Conservation (phyloP, 2,888 invertebrate species). For the Gasteruption jaculator region DNA sequence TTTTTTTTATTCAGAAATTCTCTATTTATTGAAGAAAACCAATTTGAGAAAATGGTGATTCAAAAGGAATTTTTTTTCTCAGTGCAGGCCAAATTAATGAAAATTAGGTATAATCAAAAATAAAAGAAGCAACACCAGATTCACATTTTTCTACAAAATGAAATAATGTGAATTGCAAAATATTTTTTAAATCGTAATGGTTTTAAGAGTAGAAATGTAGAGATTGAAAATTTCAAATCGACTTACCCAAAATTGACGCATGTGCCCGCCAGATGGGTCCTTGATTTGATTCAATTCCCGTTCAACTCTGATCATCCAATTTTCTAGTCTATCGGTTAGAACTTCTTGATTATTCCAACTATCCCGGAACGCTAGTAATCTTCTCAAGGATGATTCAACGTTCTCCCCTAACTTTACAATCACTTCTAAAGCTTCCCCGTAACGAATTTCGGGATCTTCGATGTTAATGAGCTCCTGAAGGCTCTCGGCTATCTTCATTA, state of each 20-base stretch:
- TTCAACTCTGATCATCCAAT: constrained; percentile 73
- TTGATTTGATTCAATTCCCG: constrained; percentile 64
- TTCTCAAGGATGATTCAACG: constrained; percentile 68
- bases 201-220: neutral
- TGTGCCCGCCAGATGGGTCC: constrained; percentile 64
- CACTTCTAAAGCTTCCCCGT: constrained; percentile 68
- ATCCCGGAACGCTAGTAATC: constrained; percentile 71
- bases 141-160: too few relatives aligned
- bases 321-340: constrained; percentile 69
- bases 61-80: too few relatives aligned
- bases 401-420: constrained; percentile 72
- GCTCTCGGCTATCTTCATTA: constrained; percentile 68
- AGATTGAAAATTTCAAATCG: constrained; percentile 15
- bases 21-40: too few relatives aligned
- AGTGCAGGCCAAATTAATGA: too few relatives aligned
- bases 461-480: constrained; percentile 72
- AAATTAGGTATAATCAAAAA: too few relatives aligned
- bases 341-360: constrained; percentile 73
- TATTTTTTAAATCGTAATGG: too few relatives aligned
- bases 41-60: too few relatives aligned
- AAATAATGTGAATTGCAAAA: too few relatives aligned
- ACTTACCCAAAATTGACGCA: constrained; percentile 76
- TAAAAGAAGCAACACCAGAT: too few relatives aligned
- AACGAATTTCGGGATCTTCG: constrained; percentile 69
- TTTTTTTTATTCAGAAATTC: too few relatives aligned